Evolutionary conservation across 2,113 vertebrate species (phyloP).

Genomic region (Nibea coibor): DNA sequence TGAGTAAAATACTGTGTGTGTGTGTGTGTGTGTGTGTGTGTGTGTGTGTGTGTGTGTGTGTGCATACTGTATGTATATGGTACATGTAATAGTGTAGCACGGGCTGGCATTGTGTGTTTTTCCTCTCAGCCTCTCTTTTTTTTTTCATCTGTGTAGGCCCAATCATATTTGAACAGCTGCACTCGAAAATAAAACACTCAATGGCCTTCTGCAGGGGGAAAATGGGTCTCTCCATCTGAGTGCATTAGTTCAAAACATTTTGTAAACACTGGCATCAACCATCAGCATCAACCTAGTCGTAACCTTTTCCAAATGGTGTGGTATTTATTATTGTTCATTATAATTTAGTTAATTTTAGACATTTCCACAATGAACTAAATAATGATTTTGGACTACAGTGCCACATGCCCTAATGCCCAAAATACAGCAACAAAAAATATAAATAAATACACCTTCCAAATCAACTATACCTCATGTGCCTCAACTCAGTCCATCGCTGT

Average conservation of each 20-base stretch:
- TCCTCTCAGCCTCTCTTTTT: slow-evolving; percentile 40
- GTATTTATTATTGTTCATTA: background rate
- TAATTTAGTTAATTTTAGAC: background rate
- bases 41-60: slow-evolving; percentile 13
- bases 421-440: background rate
- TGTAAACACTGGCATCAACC: slow-evolving; percentile 29
- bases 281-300: slow-evolving; percentile 1
- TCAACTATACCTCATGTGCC: background rate
- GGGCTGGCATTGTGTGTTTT: slow-evolving; percentile 60
- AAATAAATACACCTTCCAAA: too few species aligned
- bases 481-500: too few species aligned
- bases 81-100: slow-evolving; percentile 9
- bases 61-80: slow-evolving; percentile 33
- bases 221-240: slow-evolving; percentile 33
- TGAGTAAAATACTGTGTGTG: slow-evolving; percentile 27
- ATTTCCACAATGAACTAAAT: background rate
- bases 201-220: slow-evolving; percentile 47
- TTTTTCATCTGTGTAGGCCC: slow-evolving; percentile 67
- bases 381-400: background rate
- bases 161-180: slow-evolving; percentile 84
- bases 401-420: background rate
- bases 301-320: slow-evolving; percentile 13
- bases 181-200: slow-evolving; percentile 72
- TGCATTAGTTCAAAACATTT: slow-evolving; percentile 36
- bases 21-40: slow-evolving; percentile 12